Evolutionary conservation across 2,797 vertebrate genomes (phyloP).

Genomic region (Pseudomugil tenellus): DNA sequence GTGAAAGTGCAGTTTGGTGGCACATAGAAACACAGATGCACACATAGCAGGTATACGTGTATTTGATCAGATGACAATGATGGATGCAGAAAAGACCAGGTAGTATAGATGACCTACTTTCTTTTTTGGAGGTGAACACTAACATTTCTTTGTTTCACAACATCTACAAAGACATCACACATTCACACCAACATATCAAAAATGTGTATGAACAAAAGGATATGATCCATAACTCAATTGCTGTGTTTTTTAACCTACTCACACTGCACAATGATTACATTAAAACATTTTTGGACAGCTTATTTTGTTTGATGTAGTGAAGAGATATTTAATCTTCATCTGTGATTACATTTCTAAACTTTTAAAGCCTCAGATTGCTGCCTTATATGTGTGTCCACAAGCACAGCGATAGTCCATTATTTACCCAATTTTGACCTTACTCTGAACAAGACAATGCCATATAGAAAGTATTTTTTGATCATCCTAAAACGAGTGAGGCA

Average conservation of each 20-base stretch:
- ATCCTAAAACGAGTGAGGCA: no score
- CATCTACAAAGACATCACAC: neutral
- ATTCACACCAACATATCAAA: neutral
- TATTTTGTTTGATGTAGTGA: neutral
- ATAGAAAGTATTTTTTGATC: no score
- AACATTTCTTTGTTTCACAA: conserved; percentile 8
- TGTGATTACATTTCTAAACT: neutral
- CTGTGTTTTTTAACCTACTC: neutral
- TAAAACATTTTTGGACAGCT: neutral
- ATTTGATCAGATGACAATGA: conserved; percentile 38
- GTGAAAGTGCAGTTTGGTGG: neutral
- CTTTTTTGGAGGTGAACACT: conserved; percentile 20
- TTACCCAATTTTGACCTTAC: no score
- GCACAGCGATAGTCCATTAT: no score
- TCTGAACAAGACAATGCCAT: no score
- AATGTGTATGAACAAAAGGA: neutral
- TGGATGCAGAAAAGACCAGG: conserved; percentile 39
- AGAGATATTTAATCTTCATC: neutral
- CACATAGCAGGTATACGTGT: neutral
- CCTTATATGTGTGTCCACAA: neutral
- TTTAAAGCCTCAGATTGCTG: neutral
- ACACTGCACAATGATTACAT: neutral
- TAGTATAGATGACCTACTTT: conserved; percentile 58
- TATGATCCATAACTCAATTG: neutral
- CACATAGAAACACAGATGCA: neutral